Percentiles rank a stretch among this genome's conserved stretches.
These are phyloP conservation scores for Siniperca obscura DNA, from an alignment of 2,797 vertebrate genomes.

Conservation along the genomic window DNA sequence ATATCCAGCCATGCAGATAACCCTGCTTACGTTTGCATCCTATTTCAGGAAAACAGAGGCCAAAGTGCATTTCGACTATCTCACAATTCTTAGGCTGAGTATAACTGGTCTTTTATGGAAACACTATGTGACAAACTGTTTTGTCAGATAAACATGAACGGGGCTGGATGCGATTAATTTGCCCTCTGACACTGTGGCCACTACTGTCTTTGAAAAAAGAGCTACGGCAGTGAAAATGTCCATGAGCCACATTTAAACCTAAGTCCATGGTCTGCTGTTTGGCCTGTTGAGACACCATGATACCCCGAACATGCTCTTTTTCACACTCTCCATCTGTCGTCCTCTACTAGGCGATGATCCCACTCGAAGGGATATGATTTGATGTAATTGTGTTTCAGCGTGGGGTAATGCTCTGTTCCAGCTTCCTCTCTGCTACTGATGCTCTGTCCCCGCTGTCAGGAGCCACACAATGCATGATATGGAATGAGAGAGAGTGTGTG, in stretches of 20 bases:
- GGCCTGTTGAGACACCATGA: constrained; percentile 15
- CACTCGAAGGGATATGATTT: constrained; percentile 40
- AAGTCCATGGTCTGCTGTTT: constrained; percentile 2
- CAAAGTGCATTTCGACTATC: not conserved
- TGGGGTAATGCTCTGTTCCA: constrained; percentile 20
- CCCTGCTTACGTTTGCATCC: not conserved
- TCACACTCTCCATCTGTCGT: constrained; percentile 10
- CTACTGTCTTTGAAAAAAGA: constrained; percentile 10
- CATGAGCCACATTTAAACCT: constrained; percentile 25
- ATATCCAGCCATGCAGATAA: not conserved
- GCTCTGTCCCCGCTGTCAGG: constrained; percentile 27
- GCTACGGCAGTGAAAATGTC: not conserved
- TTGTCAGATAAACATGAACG: constrained; percentile 2
- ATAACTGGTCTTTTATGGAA: not conserved
- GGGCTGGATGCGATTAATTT: not conserved
- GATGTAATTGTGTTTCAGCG: constrained; percentile 46
- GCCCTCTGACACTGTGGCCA: constrained; percentile 1
- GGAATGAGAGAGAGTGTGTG: constrained; percentile 36
- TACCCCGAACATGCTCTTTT: constrained; percentile 10
- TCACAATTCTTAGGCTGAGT: not conserved
- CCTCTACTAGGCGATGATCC: constrained; percentile 14
- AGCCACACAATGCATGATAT: constrained; percentile 50
- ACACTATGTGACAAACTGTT: constrained; percentile 2
- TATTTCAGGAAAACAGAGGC: not conserved
- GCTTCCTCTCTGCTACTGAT: constrained; percentile 38